Evolutionary conservation across 2,888 invertebrate genomes (phyloP).

Genomic region (Iphiclides podalirius): DNA sequence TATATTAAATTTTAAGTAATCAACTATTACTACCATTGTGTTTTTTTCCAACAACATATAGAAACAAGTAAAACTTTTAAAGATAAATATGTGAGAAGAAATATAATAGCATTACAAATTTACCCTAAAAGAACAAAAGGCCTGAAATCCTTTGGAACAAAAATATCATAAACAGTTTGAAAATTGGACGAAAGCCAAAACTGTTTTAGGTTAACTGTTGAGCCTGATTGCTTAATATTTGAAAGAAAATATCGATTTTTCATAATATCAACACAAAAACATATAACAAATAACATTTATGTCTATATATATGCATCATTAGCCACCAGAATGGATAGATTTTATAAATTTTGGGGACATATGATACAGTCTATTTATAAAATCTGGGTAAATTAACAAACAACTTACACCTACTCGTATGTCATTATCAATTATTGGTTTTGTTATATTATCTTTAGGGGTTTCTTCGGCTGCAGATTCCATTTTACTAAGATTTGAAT

Average conservation of each 20-base stretch:
- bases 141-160: slow-evolving; percentile 61
- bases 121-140: slow-evolving; percentile 65
- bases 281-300: background rate
- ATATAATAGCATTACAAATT: slow-evolving; percentile 36
- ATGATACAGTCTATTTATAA: slow-evolving; percentile 68
- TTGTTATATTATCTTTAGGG: slow-evolving; percentile 49
- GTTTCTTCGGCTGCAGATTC: slow-evolving; percentile 56
- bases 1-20: too few relatives aligned
- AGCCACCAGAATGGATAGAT: too few relatives aligned
- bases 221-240: slow-evolving; percentile 30
- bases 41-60: too few relatives aligned
- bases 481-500: slow-evolving; percentile 43
- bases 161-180: slow-evolving; percentile 72
- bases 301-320: too few relatives aligned
- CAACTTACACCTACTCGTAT: slow-evolving; percentile 46
- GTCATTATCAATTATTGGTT: slow-evolving; percentile 41
- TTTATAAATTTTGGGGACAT: slow-evolving; percentile 50
- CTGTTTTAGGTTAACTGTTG: slow-evolving; percentile 59
- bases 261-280: background rate
- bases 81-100: background rate
- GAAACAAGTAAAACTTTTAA: too few relatives aligned
- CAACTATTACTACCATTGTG: too few relatives aligned
- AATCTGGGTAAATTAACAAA: slow-evolving; percentile 35
- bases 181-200: slow-evolving; percentile 59
- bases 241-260: background rate